phyloP scores from a whole-genome alignment of 2,888 invertebrate species.

The Hemistola chrysoprasaria region DNA sequence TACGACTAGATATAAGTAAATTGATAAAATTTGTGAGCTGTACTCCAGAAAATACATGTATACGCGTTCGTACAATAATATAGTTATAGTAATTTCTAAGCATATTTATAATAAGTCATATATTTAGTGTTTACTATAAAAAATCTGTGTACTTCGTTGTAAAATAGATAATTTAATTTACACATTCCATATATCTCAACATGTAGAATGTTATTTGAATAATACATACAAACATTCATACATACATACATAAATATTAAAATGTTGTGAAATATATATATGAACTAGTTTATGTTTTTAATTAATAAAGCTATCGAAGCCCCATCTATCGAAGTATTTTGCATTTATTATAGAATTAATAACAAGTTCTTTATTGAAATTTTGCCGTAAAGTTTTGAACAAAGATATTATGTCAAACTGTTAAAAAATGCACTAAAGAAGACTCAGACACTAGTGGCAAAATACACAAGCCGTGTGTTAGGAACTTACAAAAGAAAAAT shows the following conservation, averaged over 20 bases:
- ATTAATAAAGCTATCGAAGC: too few relatives aligned
- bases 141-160: slow-evolving; percentile 49
- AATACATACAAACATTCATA: background rate
- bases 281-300: slow-evolving; percentile 22
- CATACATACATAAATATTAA: too few relatives aligned
- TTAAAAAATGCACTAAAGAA: too few relatives aligned
- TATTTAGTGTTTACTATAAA: slow-evolving; percentile 52
- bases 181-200: slow-evolving; percentile 42
- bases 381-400: background rate
- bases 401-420: too few relatives aligned
- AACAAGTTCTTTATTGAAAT: background rate
- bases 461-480: too few relatives aligned
- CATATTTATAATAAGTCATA: slow-evolving; percentile 71
- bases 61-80: slow-evolving; percentile 79
- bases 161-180: slow-evolving; percentile 32
- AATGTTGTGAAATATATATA: slow-evolving; percentile 2
- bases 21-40: slow-evolving; percentile 58
- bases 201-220: slow-evolving; percentile 24
- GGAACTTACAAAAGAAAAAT: too few relatives aligned
- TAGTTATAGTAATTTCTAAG: slow-evolving; percentile 59
- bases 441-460: too few relatives aligned
- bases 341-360: too few relatives aligned
- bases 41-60: slow-evolving; percentile 75
- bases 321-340: too few relatives aligned
- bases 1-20: slow-evolving; percentile 25